Conservation (phyloP, 2,113 vertebrate species). For the Alouatta palliata region DNA sequence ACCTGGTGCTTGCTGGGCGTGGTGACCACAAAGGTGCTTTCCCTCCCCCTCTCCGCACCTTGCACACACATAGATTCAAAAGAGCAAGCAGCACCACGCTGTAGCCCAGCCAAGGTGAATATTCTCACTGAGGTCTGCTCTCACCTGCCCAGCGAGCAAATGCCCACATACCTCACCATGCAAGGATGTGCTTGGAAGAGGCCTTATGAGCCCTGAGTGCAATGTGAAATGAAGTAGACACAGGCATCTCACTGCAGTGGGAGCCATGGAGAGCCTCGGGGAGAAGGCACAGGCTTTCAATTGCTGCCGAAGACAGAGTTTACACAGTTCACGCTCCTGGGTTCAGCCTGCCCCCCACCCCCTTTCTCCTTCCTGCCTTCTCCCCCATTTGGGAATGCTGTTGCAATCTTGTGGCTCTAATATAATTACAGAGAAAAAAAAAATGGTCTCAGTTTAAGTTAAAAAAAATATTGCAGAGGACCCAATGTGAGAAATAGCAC, state of each 20-base stretch:
- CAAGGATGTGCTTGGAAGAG: fast-evolving
- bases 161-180: background rate
- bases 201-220: fast-evolving
- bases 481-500: background rate
- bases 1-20: slow-evolving; percentile 69
- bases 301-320: background rate
- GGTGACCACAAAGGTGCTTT: slow-evolving; percentile 37
- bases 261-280: fast-evolving
- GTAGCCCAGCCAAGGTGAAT: slow-evolving; percentile 67
- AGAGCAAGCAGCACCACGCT: slow-evolving; percentile 48
- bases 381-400: background rate
- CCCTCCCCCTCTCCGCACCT: slow-evolving; percentile 10
- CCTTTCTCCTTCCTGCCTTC: background rate
- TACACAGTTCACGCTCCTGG: fast-evolving
- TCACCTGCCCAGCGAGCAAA: slow-evolving; percentile 64
- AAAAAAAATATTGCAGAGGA: background rate
- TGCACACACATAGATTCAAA: slow-evolving; percentile 63
- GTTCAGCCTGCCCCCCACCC: background rate
- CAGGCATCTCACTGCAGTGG: fast-evolving
- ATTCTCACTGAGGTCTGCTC: slow-evolving; percentile 61
- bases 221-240: fast-evolving
- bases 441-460: background rate
- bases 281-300: background rate
- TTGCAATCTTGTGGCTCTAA: background rate
- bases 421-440: background rate